Conservation (phyloP, 2,888 invertebrate genomes). For the Hirtodrosophila histrioides region DNA sequence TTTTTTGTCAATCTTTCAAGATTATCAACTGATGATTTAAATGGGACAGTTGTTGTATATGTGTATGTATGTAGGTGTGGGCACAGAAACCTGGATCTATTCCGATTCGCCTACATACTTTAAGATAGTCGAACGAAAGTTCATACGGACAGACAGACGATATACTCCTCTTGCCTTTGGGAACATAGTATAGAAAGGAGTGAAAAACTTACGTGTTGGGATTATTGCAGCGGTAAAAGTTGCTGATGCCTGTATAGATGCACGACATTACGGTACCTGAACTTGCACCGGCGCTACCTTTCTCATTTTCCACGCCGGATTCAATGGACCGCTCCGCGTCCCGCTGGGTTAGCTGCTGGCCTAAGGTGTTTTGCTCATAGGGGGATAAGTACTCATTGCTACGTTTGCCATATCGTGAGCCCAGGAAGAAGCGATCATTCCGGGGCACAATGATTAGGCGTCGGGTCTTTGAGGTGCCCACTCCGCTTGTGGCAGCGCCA, state of each 20-base stretch:
- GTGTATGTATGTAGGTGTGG: no score
- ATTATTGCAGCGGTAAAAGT: slow-evolving; percentile 85
- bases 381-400: slow-evolving; percentile 69
- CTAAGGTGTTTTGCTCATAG: slow-evolving; percentile 65
- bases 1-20: no score
- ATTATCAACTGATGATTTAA: no score
- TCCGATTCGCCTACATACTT: no score
- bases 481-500: slow-evolving; percentile 34
- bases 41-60: no score
- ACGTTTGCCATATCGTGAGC: slow-evolving; percentile 84
- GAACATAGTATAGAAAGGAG: no score
- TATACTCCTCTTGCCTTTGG: no score
- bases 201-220: slow-evolving; percentile 84
- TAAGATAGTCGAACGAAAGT: no score
- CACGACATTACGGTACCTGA: slow-evolving; percentile 77
- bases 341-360: slow-evolving; percentile 24
- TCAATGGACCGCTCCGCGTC: slow-evolving; percentile 29
- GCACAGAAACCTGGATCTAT: no score
- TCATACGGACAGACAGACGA: no score
- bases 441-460: slow-evolving; percentile 83
- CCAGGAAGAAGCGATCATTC: slow-evolving; percentile 84
- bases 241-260: slow-evolving; percentile 85
- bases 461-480: slow-evolving; percentile 78
- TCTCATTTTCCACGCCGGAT: slow-evolving; percentile 30
- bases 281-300: slow-evolving; percentile 16